Evolutionary conservation across 1,140 invertebrate species (phyloP), one percentile per base, ranked within the genome.

Genomic region (Thaumetopoea pityocampa): DNA sequence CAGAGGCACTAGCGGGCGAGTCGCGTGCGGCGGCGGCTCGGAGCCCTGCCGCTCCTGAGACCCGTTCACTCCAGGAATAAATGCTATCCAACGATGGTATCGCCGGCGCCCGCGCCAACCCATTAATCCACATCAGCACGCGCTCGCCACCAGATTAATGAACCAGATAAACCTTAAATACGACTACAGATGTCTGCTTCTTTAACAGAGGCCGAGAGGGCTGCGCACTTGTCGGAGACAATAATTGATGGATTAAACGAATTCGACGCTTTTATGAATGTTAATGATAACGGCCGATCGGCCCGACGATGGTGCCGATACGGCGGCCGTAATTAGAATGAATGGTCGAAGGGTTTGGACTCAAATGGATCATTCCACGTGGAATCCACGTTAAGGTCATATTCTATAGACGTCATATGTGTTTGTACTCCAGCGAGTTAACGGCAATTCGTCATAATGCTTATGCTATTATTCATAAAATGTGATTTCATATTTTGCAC

Each of bases 121-220:
- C 69, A 81, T 81, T 76, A 76, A 81, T 81, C 73, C 74, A 76
- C 73, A 81, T 81, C 73, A 78, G 61, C 73, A 73, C 71, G 65
- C 71, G 70, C 65, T 60, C 54, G 41, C 67, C 59, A 70, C 55
- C 64, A 66, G 77, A 78, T 81, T 74, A 81, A 77, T 81, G 71
- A 77, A 73, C 56, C 50, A 67, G 77, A 78, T 78, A 74, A 78
- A 66, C 58, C 52, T 74, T 74, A 72, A 77, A 78, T 78, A 81
- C 71, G 56, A 67, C 61, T 77, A 69, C 66, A 76, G 66, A 69
- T 71, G 74, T 79, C 60, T 51, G 41, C 52, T 67, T 41, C 55
- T 64, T 51, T 60, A 62, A 66, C 63, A 52, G 62, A 52, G 50
- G 49, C 37, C 61, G 40, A 49, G 43, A 51, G 33, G 46, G 51